Conservation (phyloP, 1,140 invertebrate species). For the Globodera ellingtonae region DNA sequence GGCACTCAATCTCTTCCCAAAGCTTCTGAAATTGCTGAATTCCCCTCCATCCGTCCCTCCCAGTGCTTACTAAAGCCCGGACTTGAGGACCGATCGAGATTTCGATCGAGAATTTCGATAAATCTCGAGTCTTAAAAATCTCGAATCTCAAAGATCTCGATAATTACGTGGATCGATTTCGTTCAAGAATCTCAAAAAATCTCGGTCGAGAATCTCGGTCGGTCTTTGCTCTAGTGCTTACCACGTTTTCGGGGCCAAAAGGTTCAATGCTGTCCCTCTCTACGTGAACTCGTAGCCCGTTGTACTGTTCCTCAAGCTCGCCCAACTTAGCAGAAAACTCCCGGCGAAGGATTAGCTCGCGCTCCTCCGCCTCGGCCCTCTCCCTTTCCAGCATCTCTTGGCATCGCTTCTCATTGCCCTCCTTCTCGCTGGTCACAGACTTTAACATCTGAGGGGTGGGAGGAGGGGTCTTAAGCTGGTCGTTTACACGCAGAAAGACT, state of each 20-base stretch:
- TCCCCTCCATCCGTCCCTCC: conserved; percentile 13
- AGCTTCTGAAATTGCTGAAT: conserved; percentile 42
- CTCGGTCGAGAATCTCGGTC: too few relatives aligned
- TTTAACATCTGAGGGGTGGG: conserved; percentile 46
- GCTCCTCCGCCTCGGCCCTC: conserved; percentile 51
- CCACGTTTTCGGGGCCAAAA: conserved; percentile 53
- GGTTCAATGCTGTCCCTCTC: conserved; percentile 46
- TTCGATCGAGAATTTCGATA: too few relatives aligned
- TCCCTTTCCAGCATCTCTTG: conserved; percentile 55
- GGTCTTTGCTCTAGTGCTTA: not conserved
- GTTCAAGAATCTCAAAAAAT: too few relatives aligned
- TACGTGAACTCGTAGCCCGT: conserved; percentile 55
- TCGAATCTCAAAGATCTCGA: too few relatives aligned
- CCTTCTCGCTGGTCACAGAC: conserved; percentile 62
- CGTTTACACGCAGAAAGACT: not conserved
- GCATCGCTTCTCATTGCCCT: conserved; percentile 57
- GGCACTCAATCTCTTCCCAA: conserved; percentile 52
- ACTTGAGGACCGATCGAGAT: too few relatives aligned
- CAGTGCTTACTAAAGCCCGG: not conserved
- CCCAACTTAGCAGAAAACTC: conserved; percentile 63
- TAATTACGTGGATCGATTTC: too few relatives aligned
- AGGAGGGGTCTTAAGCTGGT: not conserved
- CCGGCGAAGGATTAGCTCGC: conserved; percentile 55
- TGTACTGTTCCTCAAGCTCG: conserved; percentile 64
- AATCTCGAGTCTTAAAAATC: too few relatives aligned